Percentiles rank a stretch among this genome's conserved stretches.
Evolutionary conservation across 2,888 invertebrate genomes (phyloP).

Genomic region (Coremacera marginata): DNA sequence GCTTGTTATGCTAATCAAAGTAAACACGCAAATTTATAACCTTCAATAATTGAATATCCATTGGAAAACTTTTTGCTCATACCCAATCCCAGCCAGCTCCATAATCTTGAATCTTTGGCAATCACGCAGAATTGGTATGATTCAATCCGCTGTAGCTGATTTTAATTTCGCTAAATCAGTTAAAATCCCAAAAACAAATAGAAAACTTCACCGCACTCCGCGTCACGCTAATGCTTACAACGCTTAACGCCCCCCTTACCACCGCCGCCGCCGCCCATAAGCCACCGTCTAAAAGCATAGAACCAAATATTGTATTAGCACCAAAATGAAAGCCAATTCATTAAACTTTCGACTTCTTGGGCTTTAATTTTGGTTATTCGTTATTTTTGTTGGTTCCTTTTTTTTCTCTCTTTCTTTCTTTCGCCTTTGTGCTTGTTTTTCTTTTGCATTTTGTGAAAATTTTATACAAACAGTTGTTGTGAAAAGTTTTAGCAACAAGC

Average conservation of each 20-base stretch:
- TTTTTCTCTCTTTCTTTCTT: not conserved
- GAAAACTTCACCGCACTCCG: constrained; percentile 8
- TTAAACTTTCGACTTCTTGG: not conserved
- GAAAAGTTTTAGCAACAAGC: not conserved
- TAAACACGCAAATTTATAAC: constrained; percentile 28
- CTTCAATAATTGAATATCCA: constrained; percentile 28
- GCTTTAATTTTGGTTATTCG: not conserved
- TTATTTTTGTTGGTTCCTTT: not conserved
- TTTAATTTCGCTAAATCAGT: constrained; percentile 31
- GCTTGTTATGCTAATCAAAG: constrained; percentile 9
- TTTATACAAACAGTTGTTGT: not conserved
- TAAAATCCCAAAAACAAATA: constrained; percentile 23
- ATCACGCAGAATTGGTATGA: not conserved
- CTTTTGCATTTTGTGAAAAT: not conserved
- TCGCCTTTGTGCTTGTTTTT: not conserved
- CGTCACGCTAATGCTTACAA: too few relatives aligned
- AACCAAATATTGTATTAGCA: not conserved
- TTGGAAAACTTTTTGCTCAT: not conserved
- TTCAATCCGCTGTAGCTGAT: not conserved
- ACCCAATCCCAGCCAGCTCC: not conserved
- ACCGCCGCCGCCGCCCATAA: not conserved
- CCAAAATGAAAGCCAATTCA: not conserved
- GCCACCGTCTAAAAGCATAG: not conserved
- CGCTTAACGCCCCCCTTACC: not conserved
- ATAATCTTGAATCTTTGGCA: not conserved